Conservation (phyloP, 2,797 vertebrate genomes). For the Tinamus major region DNA sequence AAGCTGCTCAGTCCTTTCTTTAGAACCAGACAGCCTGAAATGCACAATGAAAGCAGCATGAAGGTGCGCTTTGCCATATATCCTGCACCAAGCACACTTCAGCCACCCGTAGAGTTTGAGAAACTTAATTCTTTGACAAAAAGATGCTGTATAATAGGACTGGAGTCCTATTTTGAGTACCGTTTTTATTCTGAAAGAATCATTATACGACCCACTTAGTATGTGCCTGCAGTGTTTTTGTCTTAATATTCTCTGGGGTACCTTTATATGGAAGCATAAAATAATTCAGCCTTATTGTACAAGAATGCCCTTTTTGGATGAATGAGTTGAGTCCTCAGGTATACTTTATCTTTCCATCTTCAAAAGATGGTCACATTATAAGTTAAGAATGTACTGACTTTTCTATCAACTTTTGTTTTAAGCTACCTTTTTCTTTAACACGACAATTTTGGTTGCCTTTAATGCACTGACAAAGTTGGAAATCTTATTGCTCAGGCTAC, state of each 20-base stretch:
- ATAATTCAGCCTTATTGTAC: fast-evolving
- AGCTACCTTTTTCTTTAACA: neutral
- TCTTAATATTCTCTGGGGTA: neutral
- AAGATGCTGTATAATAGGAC: neutral
- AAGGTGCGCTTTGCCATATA: fast-evolving
- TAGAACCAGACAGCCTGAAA: neutral
- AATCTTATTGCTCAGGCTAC: neutral
- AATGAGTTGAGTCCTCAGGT: neutral
- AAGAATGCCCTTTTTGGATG: neutral
- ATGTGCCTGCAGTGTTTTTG: neutral
- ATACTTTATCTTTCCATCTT: neutral
- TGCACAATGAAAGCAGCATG: neutral
- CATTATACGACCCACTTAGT: neutral
- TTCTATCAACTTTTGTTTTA: neutral
- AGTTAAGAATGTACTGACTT: neutral
- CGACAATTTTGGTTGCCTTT: neutral
- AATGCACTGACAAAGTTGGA: neutral
- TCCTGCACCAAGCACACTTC: neutral
- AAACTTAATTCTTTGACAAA: neutral
- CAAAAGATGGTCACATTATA: neutral
- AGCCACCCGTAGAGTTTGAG: neutral
- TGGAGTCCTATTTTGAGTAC: neutral
- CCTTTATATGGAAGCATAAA: neutral
- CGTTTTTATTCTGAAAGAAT: neutral
- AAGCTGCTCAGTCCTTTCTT: neutral